Percentiles rank a stretch among this genome's conserved stretches.
These are phyloP conservation scores for Mustela lutreola DNA, from an alignment of 2,113 vertebrate species.

Conservation along the genomic window DNA sequence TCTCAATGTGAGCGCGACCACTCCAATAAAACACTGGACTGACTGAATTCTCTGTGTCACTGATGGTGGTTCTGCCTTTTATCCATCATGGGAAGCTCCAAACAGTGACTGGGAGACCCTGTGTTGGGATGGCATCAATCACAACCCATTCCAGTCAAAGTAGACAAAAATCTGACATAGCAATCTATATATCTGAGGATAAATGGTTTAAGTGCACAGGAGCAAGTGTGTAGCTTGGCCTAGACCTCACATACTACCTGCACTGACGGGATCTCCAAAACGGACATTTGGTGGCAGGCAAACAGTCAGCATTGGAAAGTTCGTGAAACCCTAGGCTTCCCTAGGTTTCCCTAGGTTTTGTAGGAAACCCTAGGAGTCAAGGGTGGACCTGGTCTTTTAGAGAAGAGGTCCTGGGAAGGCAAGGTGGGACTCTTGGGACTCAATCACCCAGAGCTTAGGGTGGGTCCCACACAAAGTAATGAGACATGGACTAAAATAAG, in stretches of 20 bases:
- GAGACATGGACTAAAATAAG: background rate
- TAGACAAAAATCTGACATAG: no score
- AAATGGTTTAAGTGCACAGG: background rate
- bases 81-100: background rate
- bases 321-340: background rate
- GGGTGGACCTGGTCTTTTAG: background rate
- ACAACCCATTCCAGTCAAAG: background rate
- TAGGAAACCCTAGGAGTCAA: background rate
- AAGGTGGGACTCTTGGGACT: background rate
- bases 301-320: background rate
- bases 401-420: background rate
- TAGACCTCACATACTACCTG: background rate
- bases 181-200: background rate
- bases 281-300: no score
- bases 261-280: background rate
- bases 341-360: no score
- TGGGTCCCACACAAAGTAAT: background rate
- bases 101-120: background rate
- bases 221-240: no score
- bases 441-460: rapidly evolving
- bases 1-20: background rate
- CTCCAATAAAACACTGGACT: background rate
- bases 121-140: background rate
- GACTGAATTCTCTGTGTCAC: background rate
- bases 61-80: background rate